Base-by-base conservation (phyloP, 2,888 invertebrate species). In the Carpatolechia fugitivella region DNA sequence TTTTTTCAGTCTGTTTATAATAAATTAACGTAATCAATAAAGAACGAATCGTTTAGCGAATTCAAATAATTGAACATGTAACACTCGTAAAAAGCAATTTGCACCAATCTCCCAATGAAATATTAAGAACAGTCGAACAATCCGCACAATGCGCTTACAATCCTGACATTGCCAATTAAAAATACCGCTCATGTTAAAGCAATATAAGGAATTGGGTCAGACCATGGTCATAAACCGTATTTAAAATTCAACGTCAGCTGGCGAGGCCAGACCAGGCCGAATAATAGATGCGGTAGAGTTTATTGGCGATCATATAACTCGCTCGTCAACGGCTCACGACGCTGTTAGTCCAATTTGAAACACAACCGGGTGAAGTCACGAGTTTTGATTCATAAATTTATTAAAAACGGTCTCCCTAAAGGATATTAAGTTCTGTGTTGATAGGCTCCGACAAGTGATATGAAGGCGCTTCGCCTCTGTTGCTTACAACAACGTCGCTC, bases 261-360 rank as follows among this genome's bases (percentile, higher is more conserved):
- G 64, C 66, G 63, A 66, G 70, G 64, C 65, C 68, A 68, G 70
- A 65, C 74, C 69, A 64, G 69, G 64, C 66, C 74, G 78, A 76
- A 85, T 85, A 86, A 85, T 89, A 90, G 90, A 89, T 83, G 87
- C 80, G 85, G 87, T 86, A 81, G 75, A 72, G 83, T 88, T 90
- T 90, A 90, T 88, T 83, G 82, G 74, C 70, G 79, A 76, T 82
- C 88, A 86, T 90, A 90, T 89, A 90, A 89, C 86, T 80, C 68
- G 78, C 70, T 64, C 73, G 80, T 60, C 67, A 66, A 71, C 70
- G 58, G 70, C 64, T 69, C 70, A 70, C 63, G 63, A 60, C 67
- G 68, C 78, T 78, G 83, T 89, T 88, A 90, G 89, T 90, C 76
- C 74, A 85, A 84, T 82, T 85, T 83, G 77, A 81, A 88, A 85